A percentile compares a stretch with the other conserved stretches of the same genome.
Conservation (phyloP, 2,888 invertebrate genomes). For the Athalia rosae region DNA sequence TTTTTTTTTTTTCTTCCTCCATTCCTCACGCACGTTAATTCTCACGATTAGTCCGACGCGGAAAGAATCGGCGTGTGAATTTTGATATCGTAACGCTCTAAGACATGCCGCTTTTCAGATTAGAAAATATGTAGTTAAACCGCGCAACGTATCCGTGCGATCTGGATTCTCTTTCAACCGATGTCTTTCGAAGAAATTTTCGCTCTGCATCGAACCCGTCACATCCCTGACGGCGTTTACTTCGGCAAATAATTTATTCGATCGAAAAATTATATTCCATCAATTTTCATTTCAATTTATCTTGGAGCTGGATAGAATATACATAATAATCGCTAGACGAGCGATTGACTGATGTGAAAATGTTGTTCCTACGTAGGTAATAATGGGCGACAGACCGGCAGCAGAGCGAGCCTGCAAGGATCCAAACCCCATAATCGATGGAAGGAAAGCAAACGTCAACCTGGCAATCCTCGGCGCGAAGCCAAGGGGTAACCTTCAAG, state of each 20-base stretch:
- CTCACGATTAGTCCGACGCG: too few species aligned
- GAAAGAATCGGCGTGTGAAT: too few species aligned
- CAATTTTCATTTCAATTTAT: background rate
- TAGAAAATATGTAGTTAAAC: too few species aligned
- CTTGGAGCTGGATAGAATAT: background rate
- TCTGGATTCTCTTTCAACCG: too few species aligned
- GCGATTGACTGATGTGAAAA: background rate
- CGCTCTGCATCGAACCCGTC: too few species aligned
- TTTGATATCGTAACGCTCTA: too few species aligned
- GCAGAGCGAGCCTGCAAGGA: constrained; percentile 98
- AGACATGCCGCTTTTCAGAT: too few species aligned
- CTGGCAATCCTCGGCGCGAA: constrained; percentile 98
- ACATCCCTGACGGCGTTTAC: too few species aligned
- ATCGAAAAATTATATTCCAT: too few species aligned
- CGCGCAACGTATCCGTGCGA: too few species aligned
- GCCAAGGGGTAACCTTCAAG: constrained; percentile 90
- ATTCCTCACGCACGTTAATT: background rate
- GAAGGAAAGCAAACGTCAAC: constrained; percentile 98
- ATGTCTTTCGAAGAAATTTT: too few species aligned
- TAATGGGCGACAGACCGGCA: constrained; percentile 96
- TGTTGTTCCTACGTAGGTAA: constrained; percentile 83
- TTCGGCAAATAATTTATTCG: too few species aligned
- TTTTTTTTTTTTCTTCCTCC: constrained; percentile 23
- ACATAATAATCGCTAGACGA: background rate
- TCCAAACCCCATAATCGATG: constrained; percentile 98